These are phyloP conservation scores for Agraylea sexmaculata DNA, from an alignment of 1,140 invertebrate genomes.

Conservation along the genomic window DNA sequence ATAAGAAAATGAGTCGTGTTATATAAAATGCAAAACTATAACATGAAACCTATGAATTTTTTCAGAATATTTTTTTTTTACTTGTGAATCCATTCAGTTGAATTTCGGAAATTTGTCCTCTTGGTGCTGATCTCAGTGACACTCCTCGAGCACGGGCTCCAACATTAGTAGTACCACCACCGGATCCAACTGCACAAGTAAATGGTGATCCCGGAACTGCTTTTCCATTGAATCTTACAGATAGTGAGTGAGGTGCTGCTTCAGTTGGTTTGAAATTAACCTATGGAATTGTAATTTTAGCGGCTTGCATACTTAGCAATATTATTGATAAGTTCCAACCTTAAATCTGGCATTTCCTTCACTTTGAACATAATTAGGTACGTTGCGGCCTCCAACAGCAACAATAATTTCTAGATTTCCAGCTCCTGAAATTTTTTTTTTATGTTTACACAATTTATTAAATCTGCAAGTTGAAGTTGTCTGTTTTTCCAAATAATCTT, in stretches of 20 bases:
- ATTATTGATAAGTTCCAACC: slow-evolving; percentile 22
- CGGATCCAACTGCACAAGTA: slow-evolving; percentile 56
- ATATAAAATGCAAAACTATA: too few species aligned
- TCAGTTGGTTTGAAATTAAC: slow-evolving; percentile 96
- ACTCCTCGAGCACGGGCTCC: slow-evolving; percentile 42
- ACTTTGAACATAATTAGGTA: slow-evolving; percentile 95
- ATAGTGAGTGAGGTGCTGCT: slow-evolving; percentile 74
- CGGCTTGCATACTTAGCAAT: not conserved
- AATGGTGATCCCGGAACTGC: slow-evolving; percentile 88
- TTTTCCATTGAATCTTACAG: slow-evolving; percentile 93
- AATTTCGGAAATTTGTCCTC: slow-evolving; percentile 42
- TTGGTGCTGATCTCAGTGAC: slow-evolving; percentile 44
- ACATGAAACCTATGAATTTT: too few species aligned
- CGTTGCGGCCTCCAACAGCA: slow-evolving; percentile 92
- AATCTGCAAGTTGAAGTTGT: not conserved
- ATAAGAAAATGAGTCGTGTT: slow-evolving; percentile 21
- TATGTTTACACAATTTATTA: slow-evolving; percentile 7
- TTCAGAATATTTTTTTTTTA: slow-evolving; percentile 20
- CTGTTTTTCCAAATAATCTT: not conserved
- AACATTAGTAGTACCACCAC: slow-evolving; percentile 13
- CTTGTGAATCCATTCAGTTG: slow-evolving; percentile 42
- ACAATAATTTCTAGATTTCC: slow-evolving; percentile 97
- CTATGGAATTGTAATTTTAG: slow-evolving; percentile 25
- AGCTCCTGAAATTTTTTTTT: slow-evolving; percentile 49
- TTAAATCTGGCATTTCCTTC: slow-evolving; percentile 93